phyloP scores from a whole-genome alignment of 2,113 vertebrate species.

The Beaufortia kweichowensis region DNA sequence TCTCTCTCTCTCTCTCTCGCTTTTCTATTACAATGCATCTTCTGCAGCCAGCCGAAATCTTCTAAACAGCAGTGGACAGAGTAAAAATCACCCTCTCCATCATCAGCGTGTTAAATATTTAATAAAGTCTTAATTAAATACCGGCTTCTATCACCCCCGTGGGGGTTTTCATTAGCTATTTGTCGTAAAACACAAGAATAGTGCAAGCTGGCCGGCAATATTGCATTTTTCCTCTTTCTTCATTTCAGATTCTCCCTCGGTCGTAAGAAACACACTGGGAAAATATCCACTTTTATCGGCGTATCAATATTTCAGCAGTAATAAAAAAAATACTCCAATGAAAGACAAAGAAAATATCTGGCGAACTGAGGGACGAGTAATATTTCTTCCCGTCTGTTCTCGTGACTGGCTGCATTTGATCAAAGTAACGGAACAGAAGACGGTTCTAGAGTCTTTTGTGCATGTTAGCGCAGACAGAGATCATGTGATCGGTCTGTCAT shows the following conservation, averaged over 20 bases:
- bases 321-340: constrained; percentile 63
- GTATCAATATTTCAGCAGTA: constrained; percentile 79
- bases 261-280: constrained; percentile 67
- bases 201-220: constrained; percentile 67
- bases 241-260: constrained; percentile 68
- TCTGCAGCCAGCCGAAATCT: constrained; percentile 46
- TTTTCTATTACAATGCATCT: constrained; percentile 50
- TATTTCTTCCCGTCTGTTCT: constrained; percentile 27
- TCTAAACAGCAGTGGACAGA: constrained; percentile 64
- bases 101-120: constrained; percentile 73
- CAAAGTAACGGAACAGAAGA: constrained; percentile 2
- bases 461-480: not conserved
- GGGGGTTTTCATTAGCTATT: constrained; percentile 78
- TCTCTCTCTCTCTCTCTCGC: constrained; percentile 31
- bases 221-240: constrained; percentile 61
- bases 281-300: constrained; percentile 65
- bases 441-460: not conserved
- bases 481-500: constrained; percentile 7
- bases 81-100: constrained; percentile 53
- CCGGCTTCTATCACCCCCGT: constrained; percentile 71
- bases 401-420: not conserved
- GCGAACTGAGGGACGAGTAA: constrained; percentile 26
- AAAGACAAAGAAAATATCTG: constrained; percentile 59
- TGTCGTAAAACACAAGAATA: constrained; percentile 75
- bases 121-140: constrained; percentile 80